Base-by-base conservation (phyloP, 2,113 vertebrate species). In the Oreocharis arfaki region DNA sequence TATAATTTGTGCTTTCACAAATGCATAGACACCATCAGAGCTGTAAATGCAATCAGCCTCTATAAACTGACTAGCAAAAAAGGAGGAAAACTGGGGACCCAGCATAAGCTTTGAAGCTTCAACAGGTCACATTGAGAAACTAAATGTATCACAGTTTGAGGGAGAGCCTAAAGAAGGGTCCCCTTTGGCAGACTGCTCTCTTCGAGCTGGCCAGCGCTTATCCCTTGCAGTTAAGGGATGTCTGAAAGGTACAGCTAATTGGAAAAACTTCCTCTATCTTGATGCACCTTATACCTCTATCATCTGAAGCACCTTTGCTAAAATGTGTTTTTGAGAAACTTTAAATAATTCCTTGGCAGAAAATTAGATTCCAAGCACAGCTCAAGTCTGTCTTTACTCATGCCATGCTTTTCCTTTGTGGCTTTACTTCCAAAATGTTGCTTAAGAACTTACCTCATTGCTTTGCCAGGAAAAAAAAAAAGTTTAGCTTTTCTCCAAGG, bases 61-160 rank as follows among this genome's bases (percentile, higher is more conserved):
- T 61, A 27, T 37, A 67, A 75, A 75, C 39, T 69, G 35, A 28
- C 11, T 13, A 68, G 27, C 30, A 59, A 83, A 63, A 75, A 76
- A 28, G 8, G 28, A n/a, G 61, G 33, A 71, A 79, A 85, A 68
- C 26, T 19, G 52, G 23, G 14, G 33, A 23, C 7, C 11, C 11
- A 13, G 27, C 23, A 55, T 16, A 23, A 47, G 21, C 61, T 94
- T 55, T 52, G 64, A 60, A 80, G 46, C 13, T 90, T 63, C 26
- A 37, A 1, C 0, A 3, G 15, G 17, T 41, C 39, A 44, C 60
- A 59, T 19, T n/a, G 57, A 46, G 37, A 39, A 89, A 59, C 56
- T 63, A 35, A 52, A 30, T 10, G 24, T 75, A 20, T 23, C 11
- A 11, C 12, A 27, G 52, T 13, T 39, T 0, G 0, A 60, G 30